Percentiles rank a stretch among this genome's conserved stretches.
phyloP scores from a whole-genome alignment of 2,888 invertebrate species.

The Cryptocheilus praepositus region DNA sequence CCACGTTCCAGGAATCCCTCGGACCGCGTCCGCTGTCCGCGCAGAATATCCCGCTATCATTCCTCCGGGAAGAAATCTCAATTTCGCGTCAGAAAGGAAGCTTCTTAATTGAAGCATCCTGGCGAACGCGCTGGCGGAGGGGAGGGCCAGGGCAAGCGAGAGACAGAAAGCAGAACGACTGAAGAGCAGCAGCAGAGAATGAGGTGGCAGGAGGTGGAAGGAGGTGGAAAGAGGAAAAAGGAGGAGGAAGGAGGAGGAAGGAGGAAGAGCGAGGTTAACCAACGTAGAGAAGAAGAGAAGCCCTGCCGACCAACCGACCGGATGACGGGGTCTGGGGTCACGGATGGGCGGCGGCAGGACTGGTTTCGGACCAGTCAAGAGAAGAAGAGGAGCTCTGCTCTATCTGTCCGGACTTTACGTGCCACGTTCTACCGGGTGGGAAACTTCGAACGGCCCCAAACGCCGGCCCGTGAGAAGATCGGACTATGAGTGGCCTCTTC shows the following conservation, averaged over 20 bases:
- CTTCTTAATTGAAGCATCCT: slow-evolving; percentile 51
- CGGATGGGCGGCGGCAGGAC: slow-evolving; percentile 71
- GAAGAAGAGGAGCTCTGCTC: slow-evolving; percentile 59
- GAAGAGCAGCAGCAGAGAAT: too few species aligned
- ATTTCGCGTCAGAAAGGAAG: slow-evolving; percentile 21
- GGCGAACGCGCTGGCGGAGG: slow-evolving; percentile 21
- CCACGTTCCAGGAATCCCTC: too few species aligned
- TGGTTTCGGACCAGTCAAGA: slow-evolving; percentile 69
- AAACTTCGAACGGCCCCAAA: slow-evolving; percentile 36
- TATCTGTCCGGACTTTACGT: slow-evolving; percentile 60
- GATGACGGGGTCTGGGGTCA: slow-evolving; percentile 72
- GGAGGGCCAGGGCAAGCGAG: neutral
- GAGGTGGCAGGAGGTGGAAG: slow-evolving; percentile 13
- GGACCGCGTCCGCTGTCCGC: too few species aligned
- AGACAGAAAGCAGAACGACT: slow-evolving; percentile 16
- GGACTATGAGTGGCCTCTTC: slow-evolving; percentile 10
- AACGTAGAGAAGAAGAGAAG: slow-evolving; percentile 39
- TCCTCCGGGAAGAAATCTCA: too few species aligned
- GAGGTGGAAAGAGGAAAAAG: slow-evolving; percentile 21
- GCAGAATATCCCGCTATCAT: too few species aligned
- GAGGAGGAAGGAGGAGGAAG: slow-evolving; percentile 26
- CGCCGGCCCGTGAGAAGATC: slow-evolving; percentile 28
- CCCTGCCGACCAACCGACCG: slow-evolving; percentile 61
- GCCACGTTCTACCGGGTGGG: slow-evolving; percentile 61
- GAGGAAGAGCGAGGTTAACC: slow-evolving; percentile 44